Conservation (phyloP, 2,113 vertebrate species). For the Echinops telfairi region DNA sequence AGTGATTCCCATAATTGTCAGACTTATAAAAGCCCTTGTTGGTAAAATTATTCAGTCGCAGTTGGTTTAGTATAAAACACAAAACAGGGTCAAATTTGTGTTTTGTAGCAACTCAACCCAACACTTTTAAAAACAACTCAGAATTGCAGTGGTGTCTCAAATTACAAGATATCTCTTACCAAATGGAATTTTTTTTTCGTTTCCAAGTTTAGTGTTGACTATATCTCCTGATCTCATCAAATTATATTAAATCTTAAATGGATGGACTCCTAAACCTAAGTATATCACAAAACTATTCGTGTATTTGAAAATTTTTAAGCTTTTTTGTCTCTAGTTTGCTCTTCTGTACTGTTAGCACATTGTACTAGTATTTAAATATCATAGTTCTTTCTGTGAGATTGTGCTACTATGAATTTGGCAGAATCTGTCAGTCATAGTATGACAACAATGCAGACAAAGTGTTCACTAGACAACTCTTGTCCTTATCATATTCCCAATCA, state of each 20-base stretch:
- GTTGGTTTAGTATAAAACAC: slow-evolving; percentile 25
- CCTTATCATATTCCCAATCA: neutral
- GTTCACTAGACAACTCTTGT: neutral
- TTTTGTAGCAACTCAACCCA: neutral
- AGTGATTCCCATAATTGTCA: slow-evolving; percentile 31
- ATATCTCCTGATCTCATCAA: slow-evolving; percentile 10
- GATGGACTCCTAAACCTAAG: slow-evolving; percentile 32
- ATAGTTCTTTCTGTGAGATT: slow-evolving; percentile 24
- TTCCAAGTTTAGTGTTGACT: slow-evolving; percentile 35
- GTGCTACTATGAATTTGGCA: neutral
- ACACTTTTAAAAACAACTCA: slow-evolving; percentile 36
- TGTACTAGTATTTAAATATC: neutral
- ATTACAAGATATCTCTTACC: neutral
- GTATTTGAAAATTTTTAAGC: neutral
- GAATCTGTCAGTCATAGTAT: neutral
- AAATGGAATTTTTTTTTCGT: slow-evolving; percentile 28
- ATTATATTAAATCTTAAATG: slow-evolving; percentile 11
- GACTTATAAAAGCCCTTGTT: neutral
- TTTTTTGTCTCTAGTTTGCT: slow-evolving; percentile 27
- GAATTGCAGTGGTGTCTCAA: neutral
- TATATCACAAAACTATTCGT: neutral
- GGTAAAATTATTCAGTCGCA: slow-evolving; percentile 14
- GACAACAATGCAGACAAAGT: too few relatives aligned
- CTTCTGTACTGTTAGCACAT: neutral
- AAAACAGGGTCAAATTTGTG: slow-evolving; percentile 37